Evolutionary conservation across 2,888 invertebrate species (phyloP), one percentile per base, ranked within the genome.

Genomic region (Cheilosia soror): DNA sequence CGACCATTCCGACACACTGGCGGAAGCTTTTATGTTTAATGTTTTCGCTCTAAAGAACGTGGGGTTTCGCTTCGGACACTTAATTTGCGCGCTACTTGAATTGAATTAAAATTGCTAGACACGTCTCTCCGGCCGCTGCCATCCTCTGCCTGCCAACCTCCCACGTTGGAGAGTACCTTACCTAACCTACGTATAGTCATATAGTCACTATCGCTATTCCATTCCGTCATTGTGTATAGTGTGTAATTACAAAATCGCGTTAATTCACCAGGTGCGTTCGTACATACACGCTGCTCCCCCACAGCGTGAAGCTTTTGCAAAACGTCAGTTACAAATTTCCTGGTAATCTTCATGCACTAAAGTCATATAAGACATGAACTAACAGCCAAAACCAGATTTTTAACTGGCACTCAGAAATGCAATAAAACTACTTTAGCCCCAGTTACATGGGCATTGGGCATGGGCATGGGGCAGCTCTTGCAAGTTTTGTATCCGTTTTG

Each of bases 21-120:
- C 84, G 85, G 85, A 85, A 85, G 85, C 85, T 85, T 85, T 85
- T 72, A 85, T 85, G 81, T 85, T 85, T 80, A 76, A 72, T 85
- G 80, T 72, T 76, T 63, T 42, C 29, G 42, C 71, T 60, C 53
- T n/a, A 47, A 25, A 29, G 76, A 81, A 85, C 85, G 85, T 85
- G 85, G 58, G 62, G 65, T 76, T 68, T 73, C 51, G 58, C 40
- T 66, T 31, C 65, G 55, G 76, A 63, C 66, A 77, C 62, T 85
- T 81, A 81, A 81, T 81, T 85, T 81, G 85, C 85, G 80, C 62
- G 47, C 77, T 62, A 77, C 71, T 81, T 37, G 72, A 9, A 68
- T 73, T 85, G 85, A 85, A 85, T 85, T 81, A 77, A 69, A 85
- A 85, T 77, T 85, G 76, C 85, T 85, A 81, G 76, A 85, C 85